Conservation (phyloP, 1,140 invertebrate species). For the Neelides sp. region DNA sequence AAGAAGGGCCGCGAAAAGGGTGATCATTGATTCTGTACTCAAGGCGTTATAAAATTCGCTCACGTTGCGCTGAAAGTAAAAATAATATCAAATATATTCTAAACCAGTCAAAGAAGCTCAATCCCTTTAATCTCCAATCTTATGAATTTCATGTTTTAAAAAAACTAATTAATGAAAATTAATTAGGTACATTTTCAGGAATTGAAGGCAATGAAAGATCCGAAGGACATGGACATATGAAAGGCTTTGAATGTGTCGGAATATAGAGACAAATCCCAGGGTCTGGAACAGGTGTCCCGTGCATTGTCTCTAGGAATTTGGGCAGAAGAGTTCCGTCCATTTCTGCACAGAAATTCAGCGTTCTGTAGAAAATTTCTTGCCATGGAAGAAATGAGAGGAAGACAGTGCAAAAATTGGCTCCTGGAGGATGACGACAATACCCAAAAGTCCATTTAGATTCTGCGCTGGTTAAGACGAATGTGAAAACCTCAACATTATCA, state of each 20-base stretch:
- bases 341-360: slow-evolving; percentile 44
- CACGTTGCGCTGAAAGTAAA: slow-evolving; percentile 68
- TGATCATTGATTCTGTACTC: slow-evolving; percentile 81
- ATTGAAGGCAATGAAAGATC: slow-evolving; percentile 74
- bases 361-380: slow-evolving; percentile 86
- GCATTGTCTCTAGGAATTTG: slow-evolving; percentile 52
- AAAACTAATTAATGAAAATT: slow-evolving; percentile 5
- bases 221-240: slow-evolving; percentile 61
- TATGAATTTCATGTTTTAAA: background rate
- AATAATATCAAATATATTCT: slow-evolving; percentile 17
- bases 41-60: slow-evolving; percentile 92
- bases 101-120: slow-evolving; percentile 1
- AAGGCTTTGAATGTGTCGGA: slow-evolving; percentile 43
- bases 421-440: slow-evolving; percentile 81
- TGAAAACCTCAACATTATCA: slow-evolving; percentile 64
- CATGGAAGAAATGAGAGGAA: slow-evolving; percentile 77
- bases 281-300: slow-evolving; percentile 48
- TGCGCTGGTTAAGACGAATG: slow-evolving; percentile 82
- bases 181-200: slow-evolving; percentile 67
- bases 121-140: too few relatives aligned
- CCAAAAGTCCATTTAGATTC: slow-evolving; percentile 94
- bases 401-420: slow-evolving; percentile 60
- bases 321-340: slow-evolving; percentile 40
- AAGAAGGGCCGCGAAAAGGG: slow-evolving; percentile 83
- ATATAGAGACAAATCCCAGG: slow-evolving; percentile 42